Conservation (phyloP, 2,113 vertebrate genomes). For the Dolichotis patagonum region DNA sequence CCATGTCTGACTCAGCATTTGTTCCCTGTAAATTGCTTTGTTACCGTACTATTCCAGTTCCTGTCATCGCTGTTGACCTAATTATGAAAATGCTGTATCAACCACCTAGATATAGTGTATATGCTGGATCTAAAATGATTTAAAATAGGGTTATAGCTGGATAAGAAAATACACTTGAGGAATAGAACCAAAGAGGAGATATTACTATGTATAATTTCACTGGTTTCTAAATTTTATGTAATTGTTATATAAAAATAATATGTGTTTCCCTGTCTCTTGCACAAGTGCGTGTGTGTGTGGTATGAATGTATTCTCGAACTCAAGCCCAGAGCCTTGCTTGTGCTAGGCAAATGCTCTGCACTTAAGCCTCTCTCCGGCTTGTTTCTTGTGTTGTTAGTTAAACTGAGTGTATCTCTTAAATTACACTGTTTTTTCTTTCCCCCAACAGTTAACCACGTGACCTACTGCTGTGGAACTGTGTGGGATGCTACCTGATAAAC, state of each 20-base stretch:
- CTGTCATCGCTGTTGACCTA: background rate
- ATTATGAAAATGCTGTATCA: background rate
- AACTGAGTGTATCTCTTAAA: constrained; percentile 55
- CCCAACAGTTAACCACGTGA: constrained; percentile 95
- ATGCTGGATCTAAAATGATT: constrained; percentile 24
- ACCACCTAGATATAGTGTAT: background rate
- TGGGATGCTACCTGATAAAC: constrained; percentile 88
- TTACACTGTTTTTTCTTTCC: constrained; percentile 78
- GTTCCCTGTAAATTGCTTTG: background rate
- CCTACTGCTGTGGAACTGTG: constrained; percentile 85
- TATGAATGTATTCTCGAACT: background rate
- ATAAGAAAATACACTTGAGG: background rate
- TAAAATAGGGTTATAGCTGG: constrained; percentile 26
- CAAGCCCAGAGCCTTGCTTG: background rate
- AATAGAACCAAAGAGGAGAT: constrained; percentile 42
- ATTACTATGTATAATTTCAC: constrained; percentile 1
- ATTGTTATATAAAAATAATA: background rate
- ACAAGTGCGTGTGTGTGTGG: background rate
- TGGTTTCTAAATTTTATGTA: constrained; percentile 30
- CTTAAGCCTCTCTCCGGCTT: background rate
- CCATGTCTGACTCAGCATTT: background rate
- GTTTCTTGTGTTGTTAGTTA: constrained; percentile 36
- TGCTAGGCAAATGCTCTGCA: background rate
- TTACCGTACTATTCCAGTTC: background rate
- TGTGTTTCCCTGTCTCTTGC: background rate